phyloP scores from a whole-genome alignment of 2,113 vertebrate species.

The Motacilla alba region DNA sequence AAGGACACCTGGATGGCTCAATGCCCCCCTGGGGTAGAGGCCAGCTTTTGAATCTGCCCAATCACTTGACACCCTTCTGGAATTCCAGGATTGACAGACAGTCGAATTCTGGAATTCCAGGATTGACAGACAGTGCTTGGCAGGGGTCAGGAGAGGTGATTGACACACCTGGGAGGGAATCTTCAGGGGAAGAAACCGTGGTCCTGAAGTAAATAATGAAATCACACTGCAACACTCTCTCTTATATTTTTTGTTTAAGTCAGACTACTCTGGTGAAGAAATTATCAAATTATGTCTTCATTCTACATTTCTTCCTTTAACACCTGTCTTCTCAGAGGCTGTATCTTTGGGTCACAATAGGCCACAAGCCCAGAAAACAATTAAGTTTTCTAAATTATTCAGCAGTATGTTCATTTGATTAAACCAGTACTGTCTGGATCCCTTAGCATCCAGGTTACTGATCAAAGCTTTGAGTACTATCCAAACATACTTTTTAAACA shows the following conservation, averaged over 20 bases:
- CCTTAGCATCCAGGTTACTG: background rate
- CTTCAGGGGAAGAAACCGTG: too few species aligned
- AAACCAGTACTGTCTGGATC: background rate
- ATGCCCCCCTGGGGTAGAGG: too few species aligned
- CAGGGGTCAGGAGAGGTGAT: too few species aligned
- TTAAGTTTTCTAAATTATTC: constrained; percentile 31
- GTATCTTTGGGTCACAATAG: background rate
- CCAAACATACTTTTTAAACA: background rate
- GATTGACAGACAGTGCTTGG: too few species aligned
- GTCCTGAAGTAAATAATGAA: too few species aligned
- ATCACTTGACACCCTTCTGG: too few species aligned
- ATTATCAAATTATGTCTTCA: background rate
- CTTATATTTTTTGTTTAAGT: background rate
- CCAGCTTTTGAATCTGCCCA: too few species aligned
- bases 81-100: too few species aligned
- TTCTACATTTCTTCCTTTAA: background rate
- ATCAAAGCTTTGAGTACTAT: background rate
- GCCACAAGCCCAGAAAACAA: constrained; percentile 23
- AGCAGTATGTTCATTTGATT: constrained; percentile 28
- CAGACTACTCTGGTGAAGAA: background rate
- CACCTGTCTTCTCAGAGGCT: constrained; percentile 9
- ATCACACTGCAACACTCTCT: too few species aligned
- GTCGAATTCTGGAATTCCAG: too few species aligned
- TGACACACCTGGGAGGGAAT: too few species aligned
- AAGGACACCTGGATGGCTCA: too few species aligned